Evolutionary conservation across 2,113 vertebrate genomes (phyloP).

Genomic region (Anhinga anhinga): DNA sequence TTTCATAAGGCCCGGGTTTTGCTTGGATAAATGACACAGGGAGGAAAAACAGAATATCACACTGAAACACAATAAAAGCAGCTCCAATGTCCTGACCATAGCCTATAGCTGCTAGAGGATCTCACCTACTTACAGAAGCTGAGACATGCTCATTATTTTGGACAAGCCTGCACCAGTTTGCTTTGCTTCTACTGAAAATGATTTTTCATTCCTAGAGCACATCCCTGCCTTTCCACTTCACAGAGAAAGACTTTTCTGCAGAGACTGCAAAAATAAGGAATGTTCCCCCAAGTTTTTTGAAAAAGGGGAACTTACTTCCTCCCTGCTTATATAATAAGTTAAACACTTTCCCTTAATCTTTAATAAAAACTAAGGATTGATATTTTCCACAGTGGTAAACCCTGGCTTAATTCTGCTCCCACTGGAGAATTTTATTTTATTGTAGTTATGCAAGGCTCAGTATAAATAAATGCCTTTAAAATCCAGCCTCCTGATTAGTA

Average conservation of each 20-base stretch:
- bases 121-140: background rate
- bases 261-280: background rate
- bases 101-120: background rate
- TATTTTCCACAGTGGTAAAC: background rate
- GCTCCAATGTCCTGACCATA: no score
- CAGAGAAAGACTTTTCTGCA: background rate
- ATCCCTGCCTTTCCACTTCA: background rate
- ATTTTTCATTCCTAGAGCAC: background rate
- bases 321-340: background rate
- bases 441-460: background rate
- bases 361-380: background rate
- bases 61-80: background rate
- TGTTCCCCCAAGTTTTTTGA: background rate
- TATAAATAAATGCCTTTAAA: conserved; percentile 27
- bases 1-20: background rate
- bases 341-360: background rate
- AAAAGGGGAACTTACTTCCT: background rate
- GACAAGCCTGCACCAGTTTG: background rate
- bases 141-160: background rate
- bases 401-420: background rate
- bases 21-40: background rate
- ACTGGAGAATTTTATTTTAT: background rate
- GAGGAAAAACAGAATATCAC: background rate
- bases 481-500: background rate
- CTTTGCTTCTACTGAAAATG: background rate